Evolutionary conservation across 2,797 vertebrate genomes (phyloP), one percentile per base, ranked within the genome.

Genomic region (Micromesistius poutassou): DNA sequence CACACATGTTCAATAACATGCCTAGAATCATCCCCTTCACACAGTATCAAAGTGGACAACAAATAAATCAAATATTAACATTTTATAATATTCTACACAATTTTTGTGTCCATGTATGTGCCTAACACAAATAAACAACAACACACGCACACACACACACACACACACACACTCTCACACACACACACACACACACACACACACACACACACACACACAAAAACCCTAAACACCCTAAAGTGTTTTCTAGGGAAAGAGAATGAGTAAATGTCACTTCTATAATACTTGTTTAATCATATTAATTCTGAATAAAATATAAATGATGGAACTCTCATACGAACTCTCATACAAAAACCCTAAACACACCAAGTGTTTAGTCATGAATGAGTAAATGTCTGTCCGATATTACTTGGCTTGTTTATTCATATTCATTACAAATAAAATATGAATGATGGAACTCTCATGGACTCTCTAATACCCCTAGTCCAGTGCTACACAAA

Each of bases 241-340:
- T 33, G 33, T 33, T 33, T 33, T 33, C 33, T 33, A 33, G 33
- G 33, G 36, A 36, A 36, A 8, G 36, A 6, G 36, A 36, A 9
- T 36, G 36, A 8, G 36, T 46, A 28, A 77, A 33, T 42, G 71
- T 72, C 80, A 82, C 81, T 77, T 85, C 75, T 78, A 66, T 75
- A 66, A 70, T 35, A 78, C 38, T 83, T 87, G 79, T 89, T 88
- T 90, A 87, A 90, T 87, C 81, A 85, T 89, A 86, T 90, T 89
- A 85, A 87, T 87, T 84, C 73, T 73, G n/a, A 76, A 84, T 91
- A 14, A 88, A 90, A 87, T 87, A 91, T 92, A 79, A 83, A 90
- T 91, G 89, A 87, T 80, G 70, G 72, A 80, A 80, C 77, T 80
- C 75, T 71, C 1, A 35, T n/a, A n/a, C n/a, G 72, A 80, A 80